Conservation (phyloP, 2,797 vertebrate genomes). For the Coranthus polyacanthus region DNA sequence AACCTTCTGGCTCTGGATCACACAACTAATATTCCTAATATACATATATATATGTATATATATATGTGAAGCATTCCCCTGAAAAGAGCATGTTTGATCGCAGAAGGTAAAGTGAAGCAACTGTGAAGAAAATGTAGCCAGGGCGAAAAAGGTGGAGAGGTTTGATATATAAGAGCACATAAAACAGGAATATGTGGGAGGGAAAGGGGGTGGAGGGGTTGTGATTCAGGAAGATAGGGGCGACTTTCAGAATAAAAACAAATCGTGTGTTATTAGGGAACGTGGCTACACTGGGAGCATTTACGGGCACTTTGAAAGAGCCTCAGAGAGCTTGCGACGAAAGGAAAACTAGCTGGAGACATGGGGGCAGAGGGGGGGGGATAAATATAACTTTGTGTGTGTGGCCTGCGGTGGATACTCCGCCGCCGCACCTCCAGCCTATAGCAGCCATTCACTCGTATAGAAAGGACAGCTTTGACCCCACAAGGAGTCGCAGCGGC, state of each 20-base stretch:
- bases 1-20: background rate
- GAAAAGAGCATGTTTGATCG: background rate
- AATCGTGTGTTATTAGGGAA: conserved; percentile 49
- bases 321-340: conserved; percentile 61
- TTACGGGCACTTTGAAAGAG: conserved; percentile 74
- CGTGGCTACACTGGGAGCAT: conserved; percentile 63
- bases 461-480: conserved; percentile 50
- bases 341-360: conserved; percentile 72
- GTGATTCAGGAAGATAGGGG: conserved; percentile 33
- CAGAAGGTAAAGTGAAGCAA: conserved; percentile 12
- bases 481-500: conserved; percentile 44
- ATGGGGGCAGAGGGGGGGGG: conserved; percentile 16
- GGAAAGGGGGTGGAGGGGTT: background rate
- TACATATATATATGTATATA: too few species aligned
- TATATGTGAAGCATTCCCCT: background rate
- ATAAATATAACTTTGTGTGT: conserved; percentile 71
- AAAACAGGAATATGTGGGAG: conserved; percentile 16
- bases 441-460: background rate
- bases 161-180: conserved; percentile 30
- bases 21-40: conserved; percentile 4
- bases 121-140: conserved; percentile 1
- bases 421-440: conserved; percentile 11
- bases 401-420: conserved; percentile 62
- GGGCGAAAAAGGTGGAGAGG: conserved; percentile 3
- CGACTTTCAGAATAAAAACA: conserved; percentile 59